phyloP scores from a whole-genome alignment of 2,797 vertebrate genomes.

The Coreius guichenoti region DNA sequence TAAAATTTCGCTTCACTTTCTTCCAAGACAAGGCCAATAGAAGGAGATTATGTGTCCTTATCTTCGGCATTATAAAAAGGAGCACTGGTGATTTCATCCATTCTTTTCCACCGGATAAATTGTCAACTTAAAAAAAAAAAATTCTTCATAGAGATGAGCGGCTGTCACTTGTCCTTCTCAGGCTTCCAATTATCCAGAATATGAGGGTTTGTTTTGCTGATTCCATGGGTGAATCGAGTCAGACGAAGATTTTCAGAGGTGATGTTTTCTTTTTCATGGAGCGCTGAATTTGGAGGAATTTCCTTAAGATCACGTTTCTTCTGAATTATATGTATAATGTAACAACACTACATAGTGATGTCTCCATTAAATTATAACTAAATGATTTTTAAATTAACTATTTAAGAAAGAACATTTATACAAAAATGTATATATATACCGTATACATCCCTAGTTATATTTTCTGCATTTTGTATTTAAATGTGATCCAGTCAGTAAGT shows the following conservation, averaged over 20 bases:
- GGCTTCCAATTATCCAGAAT: slow-evolving; percentile 22
- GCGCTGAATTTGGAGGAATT: neutral
- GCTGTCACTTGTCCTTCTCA: neutral
- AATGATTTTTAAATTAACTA: neutral
- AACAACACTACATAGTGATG: neutral
- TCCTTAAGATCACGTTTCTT: neutral
- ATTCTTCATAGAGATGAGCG: neutral
- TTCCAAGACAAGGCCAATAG: slow-evolving; percentile 13
- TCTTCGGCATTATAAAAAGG: slow-evolving; percentile 28
- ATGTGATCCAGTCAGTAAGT: slow-evolving; percentile 38
- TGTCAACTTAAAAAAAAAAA: neutral
- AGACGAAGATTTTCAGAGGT: slow-evolving; percentile 19
- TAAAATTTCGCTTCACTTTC: slow-evolving; percentile 34
- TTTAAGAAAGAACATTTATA: slow-evolving; percentile 10
- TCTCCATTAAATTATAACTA: neutral
- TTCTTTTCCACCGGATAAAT: neutral
- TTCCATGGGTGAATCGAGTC: slow-evolving; percentile 29
- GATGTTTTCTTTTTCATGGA: neutral
- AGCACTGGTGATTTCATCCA: neutral
- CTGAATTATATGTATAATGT: neutral
- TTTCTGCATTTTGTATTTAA: slow-evolving; percentile 7
- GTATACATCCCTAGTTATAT: neutral
- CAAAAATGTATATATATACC: neutral
- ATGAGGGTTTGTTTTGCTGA: slow-evolving; percentile 18
- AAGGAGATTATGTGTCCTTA: slow-evolving; percentile 23